Evolutionary conservation across 2,113 vertebrate genomes (phyloP), one percentile per base, ranked within the genome.

Genomic region (Sarotherodon lohbergeri): DNA sequence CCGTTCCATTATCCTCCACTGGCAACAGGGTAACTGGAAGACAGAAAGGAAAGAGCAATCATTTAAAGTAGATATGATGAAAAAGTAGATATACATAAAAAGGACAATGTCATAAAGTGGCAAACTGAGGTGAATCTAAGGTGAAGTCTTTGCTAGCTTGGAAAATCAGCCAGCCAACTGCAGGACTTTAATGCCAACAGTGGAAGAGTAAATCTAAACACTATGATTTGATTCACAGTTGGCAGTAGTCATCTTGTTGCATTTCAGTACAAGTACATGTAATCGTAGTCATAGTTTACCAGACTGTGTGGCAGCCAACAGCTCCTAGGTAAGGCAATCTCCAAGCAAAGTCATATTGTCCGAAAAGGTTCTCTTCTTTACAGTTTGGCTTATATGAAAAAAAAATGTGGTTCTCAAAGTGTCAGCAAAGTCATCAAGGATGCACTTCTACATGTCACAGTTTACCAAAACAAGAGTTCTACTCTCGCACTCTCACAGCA

Each of bases 1-100:
- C 87, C 95, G 93, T 93, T 97, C 98, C 98, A 98, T 98, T 93
- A 81, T 95, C 92, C 91, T 92, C 92, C 91, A 48, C 89, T 87
- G 82, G 91, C 88, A 95, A 91, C 89, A 76, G 86, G 89, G 84
- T 79, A 95, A 93, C 96, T 97, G 94, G 68, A 93, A 93, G 66
- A 90, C 19, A 95, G 78, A 52, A 24, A 82, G 34, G 90, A 68
- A 84, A 9, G 16, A 89, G 36, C 13, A 71, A 36, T 82, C 43
- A 88, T 73, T 80, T 85, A 7, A 78, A 84, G 13, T 24, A 57
- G 48, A 88, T 13, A 48, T 22, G 79, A 79, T 5, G 16, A 83
- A 41, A 52, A 17, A 19, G 46, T 19, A 52, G 4, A 78, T 34
- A 32, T 66, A 68, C 34, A 66, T 52, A 50, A 78, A 56, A 68